Evolutionary conservation across 1,140 invertebrate species (phyloP).

Genomic region (Pararge aegeria): DNA sequence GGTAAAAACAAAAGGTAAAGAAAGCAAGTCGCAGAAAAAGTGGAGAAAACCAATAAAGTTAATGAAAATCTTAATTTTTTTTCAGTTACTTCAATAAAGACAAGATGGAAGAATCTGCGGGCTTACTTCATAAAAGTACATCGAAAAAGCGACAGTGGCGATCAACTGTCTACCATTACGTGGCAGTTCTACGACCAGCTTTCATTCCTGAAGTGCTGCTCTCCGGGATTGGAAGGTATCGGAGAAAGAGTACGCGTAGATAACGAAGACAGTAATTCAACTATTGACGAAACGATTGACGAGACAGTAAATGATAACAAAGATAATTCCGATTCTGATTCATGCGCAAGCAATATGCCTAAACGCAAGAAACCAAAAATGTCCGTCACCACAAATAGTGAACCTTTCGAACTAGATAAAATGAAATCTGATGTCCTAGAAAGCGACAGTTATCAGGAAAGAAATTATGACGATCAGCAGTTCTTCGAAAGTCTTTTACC

Average conservation of each 20-base stretch:
- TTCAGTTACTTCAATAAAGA: slow-evolving; percentile 6
- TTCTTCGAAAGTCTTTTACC: slow-evolving; percentile 9
- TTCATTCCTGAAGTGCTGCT: not conserved
- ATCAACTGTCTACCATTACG: not conserved
- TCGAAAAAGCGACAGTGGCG: not conserved
- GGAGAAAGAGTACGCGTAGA: not conserved
- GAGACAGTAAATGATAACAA: slow-evolving; percentile 4
- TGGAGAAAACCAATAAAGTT: no score
- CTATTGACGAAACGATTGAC: not conserved
- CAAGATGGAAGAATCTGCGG: slow-evolving; percentile 7
- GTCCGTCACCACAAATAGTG: not conserved
- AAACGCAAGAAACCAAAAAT: not conserved
- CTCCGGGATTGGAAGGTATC: not conserved
- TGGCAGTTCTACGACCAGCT: slow-evolving; percentile 11
- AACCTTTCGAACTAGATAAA: not conserved
- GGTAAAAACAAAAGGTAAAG: no score
- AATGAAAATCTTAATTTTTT: no score
- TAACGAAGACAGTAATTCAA: slow-evolving; percentile 1
- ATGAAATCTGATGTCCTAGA: not conserved
- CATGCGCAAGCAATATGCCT: not conserved
- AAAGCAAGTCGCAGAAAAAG: no score
- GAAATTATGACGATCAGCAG: slow-evolving; percentile 1
- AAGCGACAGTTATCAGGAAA: not conserved
- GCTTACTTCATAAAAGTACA: slow-evolving; percentile 5
- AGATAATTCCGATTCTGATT: slow-evolving; percentile 2